Base-by-base conservation (phyloP, 1,140 invertebrate genomes). In the Periplaneta americana region DNA sequence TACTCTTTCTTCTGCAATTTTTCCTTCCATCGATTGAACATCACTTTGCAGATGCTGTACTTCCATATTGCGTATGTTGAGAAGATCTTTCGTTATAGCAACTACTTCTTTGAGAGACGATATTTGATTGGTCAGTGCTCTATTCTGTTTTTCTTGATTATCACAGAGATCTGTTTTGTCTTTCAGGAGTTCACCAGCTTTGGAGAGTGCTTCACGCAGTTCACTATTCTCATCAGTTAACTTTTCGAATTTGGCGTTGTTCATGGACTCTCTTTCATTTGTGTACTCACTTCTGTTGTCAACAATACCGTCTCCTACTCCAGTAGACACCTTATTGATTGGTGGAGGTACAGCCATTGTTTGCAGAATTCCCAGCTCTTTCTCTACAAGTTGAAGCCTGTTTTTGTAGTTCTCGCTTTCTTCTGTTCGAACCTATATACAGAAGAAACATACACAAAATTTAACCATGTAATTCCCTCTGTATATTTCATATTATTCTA, bases 31-130 rank as follows among this genome's bases (percentile, higher is more conserved):
- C 33, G 89, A 90, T 78, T 93, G 90, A 0, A 95, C 88, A 34
- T 94, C 92, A 8, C 92, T 89, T 87, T 93, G 92, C 83, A 95
- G 90, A 86, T 95, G 93, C 37, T 93, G 18, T 37, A 78, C 79
- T 89, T 96, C 95, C 83, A 93, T 90, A 83, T 94, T 95, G 78
- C 94, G 91, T 8, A 96, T 94, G 81, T 93, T 92, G 22, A 95
- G 87, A 79, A 96, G 87, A 84, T 95, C 93, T 85, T 95, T 95
- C 2, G 94, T 95, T 74, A 95, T 94, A 13, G 89, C 87, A 15
- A 95, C 91, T 3, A 96, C 94, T 83, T 96, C 94, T 86, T 95
- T 95, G 32, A 95, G 87, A 3, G 94, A 94, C 31, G 90, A 87
- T 5, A 95, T 93, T 85, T 95, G 94, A 35, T 91, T 91, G 28